Base-by-base conservation (phyloP, 1,140 invertebrate genomes). In the Aphelinus atriplicis region DNA sequence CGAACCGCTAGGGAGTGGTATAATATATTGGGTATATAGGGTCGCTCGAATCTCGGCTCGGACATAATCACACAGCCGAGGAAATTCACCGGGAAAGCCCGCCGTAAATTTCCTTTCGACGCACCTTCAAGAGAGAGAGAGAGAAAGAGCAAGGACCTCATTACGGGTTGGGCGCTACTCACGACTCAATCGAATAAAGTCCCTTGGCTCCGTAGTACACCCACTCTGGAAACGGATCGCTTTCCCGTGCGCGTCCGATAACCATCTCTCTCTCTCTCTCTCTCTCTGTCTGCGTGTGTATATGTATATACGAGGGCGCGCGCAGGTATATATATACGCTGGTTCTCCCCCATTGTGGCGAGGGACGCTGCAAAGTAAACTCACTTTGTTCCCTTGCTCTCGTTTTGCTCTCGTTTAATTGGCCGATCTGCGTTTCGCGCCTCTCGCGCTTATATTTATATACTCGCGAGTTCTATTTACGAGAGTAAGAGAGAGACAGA, bases 351-450 rank as follows among this genome's bases (percentile, higher is more conserved):
- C 60, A 67, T 73, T 67, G 56, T 67, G 43, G 26, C 62, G 7
- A 57, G 10, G 56, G 56, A 7, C 10, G 26, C 26, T 26, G 26
- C 56, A 57, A 57, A n/a, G 3, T 7, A 57, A 5, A 42, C 50
- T 65, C 60, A 53, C 47, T 62, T 62, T 60, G 60, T 62, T 62
- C 56, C 48, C 7, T 55, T 71, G 53, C 60, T 71, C 3, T 62
- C 50, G n/a, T 64, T 45, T 72, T 62, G 46, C 53, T 72, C 62
- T 72, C 62, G n/a, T 72, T 73, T 73, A 73, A 73, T 73, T 73
- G 63, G 45, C 3, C 26, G n/a, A 43, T 64, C 1, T 55, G 2
- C 45, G 9, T 47, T 56, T 63, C 48, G 26, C 26, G 26, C 26
- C 26, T 26, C 26, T 26, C 26, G 26, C 26, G 26, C 26, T 26